Conservation (phyloP, 2,113 vertebrate species). For the Rostratula benghalensis region DNA sequence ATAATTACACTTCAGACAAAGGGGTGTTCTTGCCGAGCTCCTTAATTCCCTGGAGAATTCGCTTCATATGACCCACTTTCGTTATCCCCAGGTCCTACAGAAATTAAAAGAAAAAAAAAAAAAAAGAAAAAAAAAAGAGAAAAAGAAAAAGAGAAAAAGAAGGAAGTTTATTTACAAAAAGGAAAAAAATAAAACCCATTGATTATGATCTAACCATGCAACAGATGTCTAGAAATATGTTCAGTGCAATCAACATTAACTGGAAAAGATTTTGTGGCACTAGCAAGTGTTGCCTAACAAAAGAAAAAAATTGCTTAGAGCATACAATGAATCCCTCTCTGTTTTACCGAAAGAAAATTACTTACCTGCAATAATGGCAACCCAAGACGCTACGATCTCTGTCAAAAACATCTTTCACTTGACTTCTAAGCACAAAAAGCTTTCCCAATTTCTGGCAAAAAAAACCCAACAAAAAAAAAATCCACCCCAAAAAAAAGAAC, state of each 20-base stretch:
- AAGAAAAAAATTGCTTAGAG: not conserved
- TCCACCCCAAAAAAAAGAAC: not conserved
- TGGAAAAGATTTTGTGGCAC: not conserved
- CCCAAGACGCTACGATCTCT: not conserved
- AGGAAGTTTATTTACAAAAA: constrained; percentile 20
- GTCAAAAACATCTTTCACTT: not conserved
- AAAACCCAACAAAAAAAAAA: not conserved
- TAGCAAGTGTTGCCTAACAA: not conserved
- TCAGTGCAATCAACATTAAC: not conserved
- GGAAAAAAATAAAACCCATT: not conserved
- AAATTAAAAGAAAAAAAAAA: not conserved
- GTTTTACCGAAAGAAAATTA: not conserved
- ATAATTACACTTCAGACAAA: constrained; percentile 83
- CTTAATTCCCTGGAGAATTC: constrained; percentile 99
- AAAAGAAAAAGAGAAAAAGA: not conserved
- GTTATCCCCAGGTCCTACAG: constrained; percentile 97
- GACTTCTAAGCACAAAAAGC: not conserved
- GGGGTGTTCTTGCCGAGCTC: constrained; percentile 86
- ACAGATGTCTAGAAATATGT: not conserved
- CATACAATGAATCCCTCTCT: not conserved
- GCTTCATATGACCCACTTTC: constrained; percentile 99
- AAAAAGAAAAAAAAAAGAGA: not conserved
- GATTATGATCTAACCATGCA: not conserved
- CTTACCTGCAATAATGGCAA: constrained; percentile 33
- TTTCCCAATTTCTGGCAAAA: not conserved